Conservation (phyloP, 2,888 invertebrate genomes). For the Sesia apiformis region DNA sequence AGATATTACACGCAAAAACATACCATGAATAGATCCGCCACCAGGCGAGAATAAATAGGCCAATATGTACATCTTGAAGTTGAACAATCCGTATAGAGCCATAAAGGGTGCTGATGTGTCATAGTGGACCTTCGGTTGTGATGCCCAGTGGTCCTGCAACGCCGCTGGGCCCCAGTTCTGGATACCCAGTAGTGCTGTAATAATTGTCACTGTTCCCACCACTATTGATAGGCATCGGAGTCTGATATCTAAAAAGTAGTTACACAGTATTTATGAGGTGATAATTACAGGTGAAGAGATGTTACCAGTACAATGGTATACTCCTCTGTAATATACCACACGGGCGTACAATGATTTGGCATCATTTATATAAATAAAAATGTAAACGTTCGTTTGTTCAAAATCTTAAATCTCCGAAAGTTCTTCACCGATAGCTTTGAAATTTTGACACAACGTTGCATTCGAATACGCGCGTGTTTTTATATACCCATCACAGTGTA, state of each 20-base stretch:
- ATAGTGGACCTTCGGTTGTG: slow-evolving; percentile 89
- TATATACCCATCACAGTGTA: no score
- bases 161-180: slow-evolving; percentile 92
- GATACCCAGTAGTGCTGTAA: slow-evolving; percentile 83
- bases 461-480: no score
- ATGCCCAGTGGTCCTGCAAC: slow-evolving; percentile 95
- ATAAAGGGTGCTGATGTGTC: slow-evolving; percentile 96
- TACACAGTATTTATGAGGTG: no score
- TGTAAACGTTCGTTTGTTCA: no score
- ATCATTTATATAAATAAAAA: no score
- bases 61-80: slow-evolving; percentile 95
- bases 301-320: no score
- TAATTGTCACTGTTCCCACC: slow-evolving; percentile 85
- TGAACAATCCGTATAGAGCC: slow-evolving; percentile 94
- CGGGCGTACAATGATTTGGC: no score
- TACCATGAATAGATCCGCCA: slow-evolving; percentile 79
- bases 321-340: no score
- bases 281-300: no score
- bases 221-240: slow-evolving; percentile 92
- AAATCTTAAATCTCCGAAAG: no score
- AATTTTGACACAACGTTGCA: no score
- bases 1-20: neutral
- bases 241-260: slow-evolving; percentile 83
- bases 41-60: slow-evolving; percentile 96
- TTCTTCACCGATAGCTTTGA: no score